These are phyloP conservation scores for Hypselothyrea guttata DNA, from an alignment of 2,888 invertebrate species.

Conservation along the genomic window DNA sequence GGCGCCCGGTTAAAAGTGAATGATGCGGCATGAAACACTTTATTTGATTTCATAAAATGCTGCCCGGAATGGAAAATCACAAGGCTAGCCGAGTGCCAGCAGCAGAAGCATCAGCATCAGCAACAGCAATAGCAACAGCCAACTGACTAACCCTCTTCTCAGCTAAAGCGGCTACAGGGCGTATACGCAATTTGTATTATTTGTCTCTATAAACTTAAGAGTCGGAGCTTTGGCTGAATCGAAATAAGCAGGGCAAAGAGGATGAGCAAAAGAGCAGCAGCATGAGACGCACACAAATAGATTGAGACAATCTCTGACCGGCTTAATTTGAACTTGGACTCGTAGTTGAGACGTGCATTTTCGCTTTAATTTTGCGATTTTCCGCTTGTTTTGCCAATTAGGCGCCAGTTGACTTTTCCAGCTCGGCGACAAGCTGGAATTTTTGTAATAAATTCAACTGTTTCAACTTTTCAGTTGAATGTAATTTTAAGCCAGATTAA, in stretches of 20 bases:
- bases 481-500: constrained; percentile 27
- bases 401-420: constrained; percentile 69
- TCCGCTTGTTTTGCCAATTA: constrained; percentile 78
- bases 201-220: constrained; percentile 28
- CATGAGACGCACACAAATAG: not conserved
- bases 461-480: constrained; percentile 13
- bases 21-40: constrained; percentile 25
- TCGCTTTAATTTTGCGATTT: constrained; percentile 71
- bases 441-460: constrained; percentile 59
- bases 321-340: constrained; percentile 14
- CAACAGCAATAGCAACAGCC: too few species aligned
- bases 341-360: constrained; percentile 45
- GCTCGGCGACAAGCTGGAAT: constrained; percentile 11
- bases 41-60: constrained; percentile 45
- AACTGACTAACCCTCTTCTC: not conserved
- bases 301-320: not conserved
- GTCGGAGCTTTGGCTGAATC: constrained; percentile 2
- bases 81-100: constrained; percentile 16
- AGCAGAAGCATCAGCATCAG: too few species aligned
- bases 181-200: constrained; percentile 63
- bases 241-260: constrained; percentile 8
- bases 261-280: not conserved
- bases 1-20: constrained; percentile 36
- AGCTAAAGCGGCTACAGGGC: constrained; percentile 44
- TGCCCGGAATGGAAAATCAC: constrained; percentile 44